Conservation (phyloP, 1,140 invertebrate genomes). For the Sycobia sp. region DNA sequence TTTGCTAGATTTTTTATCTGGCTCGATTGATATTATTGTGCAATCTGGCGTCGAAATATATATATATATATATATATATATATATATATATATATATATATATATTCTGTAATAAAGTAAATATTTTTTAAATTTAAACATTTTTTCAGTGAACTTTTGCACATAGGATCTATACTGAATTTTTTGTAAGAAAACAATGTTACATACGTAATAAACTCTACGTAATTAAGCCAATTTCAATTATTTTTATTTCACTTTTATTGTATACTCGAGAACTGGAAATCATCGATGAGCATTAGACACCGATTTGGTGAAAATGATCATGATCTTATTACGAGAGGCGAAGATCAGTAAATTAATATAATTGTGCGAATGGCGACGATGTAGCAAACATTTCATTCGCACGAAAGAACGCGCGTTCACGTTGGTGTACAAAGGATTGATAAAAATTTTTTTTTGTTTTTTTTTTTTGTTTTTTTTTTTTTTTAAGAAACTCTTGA, state of each 20-base stretch:
- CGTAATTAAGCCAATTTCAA: constrained; percentile 4
- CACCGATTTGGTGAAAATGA: not conserved
- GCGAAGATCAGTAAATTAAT: too few species aligned
- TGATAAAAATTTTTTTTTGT: too few species aligned
- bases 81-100: too few species aligned
- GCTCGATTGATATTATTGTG: too few species aligned
- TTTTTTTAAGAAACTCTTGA: too few species aligned
- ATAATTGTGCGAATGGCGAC: too few species aligned
- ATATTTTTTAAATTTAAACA: constrained; percentile 6
- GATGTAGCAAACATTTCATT: not conserved
- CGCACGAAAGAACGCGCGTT: not conserved
- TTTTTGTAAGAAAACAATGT: constrained; percentile 22
- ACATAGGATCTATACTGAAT: constrained; percentile 16
- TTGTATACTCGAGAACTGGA: not conserved
- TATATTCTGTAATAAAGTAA: too few species aligned
- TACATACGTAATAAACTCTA: constrained; percentile 31
- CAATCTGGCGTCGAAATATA: too few species aligned
- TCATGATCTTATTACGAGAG: not conserved
- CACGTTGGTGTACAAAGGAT: not conserved
- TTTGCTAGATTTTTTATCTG: too few species aligned
- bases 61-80: too few species aligned
- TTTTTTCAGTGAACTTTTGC: constrained; percentile 7
- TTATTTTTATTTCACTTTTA: constrained; percentile 1
- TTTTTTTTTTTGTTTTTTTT: too few species aligned
- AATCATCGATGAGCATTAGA: not conserved